Evolutionary conservation across 2,888 invertebrate genomes (phyloP).

Genomic region (Drosophila imparisetae): DNA sequence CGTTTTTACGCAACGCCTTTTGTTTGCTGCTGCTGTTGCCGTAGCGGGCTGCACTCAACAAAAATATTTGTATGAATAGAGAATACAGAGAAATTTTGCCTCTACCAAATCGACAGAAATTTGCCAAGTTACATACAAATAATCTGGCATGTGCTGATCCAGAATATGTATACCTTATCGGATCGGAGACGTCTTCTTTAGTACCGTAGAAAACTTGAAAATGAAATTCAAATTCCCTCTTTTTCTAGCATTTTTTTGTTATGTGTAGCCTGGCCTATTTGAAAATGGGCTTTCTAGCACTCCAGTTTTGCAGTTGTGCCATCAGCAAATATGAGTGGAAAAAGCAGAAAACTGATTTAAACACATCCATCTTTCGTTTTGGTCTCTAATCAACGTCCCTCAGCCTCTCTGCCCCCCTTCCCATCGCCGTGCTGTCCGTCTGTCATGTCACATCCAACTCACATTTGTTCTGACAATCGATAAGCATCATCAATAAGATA

Average conservation of each 20-base stretch:
- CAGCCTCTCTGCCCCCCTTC: too few species aligned
- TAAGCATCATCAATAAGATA: slow-evolving; percentile 68
- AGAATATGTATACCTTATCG: not conserved
- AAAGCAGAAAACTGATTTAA: slow-evolving; percentile 32
- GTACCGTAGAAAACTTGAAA: not conserved
- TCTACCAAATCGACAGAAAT: not conserved
- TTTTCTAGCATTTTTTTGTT: not conserved
- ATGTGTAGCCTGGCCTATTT: slow-evolving; percentile 47
- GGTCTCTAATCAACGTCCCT: slow-evolving; percentile 52
- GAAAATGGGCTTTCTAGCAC: slow-evolving; percentile 45
- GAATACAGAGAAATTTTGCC: not conserved
- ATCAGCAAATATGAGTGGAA: slow-evolving; percentile 29
- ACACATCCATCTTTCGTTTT: slow-evolving; percentile 27
- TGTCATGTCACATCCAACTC: slow-evolving; percentile 54
- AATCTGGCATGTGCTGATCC: too few species aligned
- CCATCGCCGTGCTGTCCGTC: not conserved
- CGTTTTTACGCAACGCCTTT: slow-evolving; percentile 57
- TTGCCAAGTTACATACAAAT: not conserved
- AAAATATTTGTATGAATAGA: not conserved
- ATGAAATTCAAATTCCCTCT: not conserved
- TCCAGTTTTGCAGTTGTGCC: slow-evolving; percentile 34
- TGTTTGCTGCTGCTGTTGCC: slow-evolving; percentile 36
- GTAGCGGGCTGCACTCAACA: not conserved
- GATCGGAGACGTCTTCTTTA: not conserved
- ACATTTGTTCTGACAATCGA: slow-evolving; percentile 42